phyloP scores from a whole-genome alignment of 2,888 invertebrate species.

The Palloptera scutellata region DNA sequence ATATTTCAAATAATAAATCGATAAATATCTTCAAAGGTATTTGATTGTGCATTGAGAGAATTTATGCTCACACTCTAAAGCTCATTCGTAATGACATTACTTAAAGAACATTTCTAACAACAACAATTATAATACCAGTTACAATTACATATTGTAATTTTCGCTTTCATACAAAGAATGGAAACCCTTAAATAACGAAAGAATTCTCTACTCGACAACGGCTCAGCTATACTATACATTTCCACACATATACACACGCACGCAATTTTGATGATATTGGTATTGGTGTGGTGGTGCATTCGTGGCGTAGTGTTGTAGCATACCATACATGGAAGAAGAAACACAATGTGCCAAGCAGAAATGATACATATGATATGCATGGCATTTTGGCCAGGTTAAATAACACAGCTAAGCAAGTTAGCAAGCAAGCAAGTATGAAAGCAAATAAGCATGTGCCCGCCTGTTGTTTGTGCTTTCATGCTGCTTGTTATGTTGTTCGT shows the following conservation, averaged over 20 bases:
- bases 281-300: neutral
- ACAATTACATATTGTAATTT: too few species aligned
- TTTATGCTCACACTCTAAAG: too few species aligned
- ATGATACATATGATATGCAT: too few species aligned
- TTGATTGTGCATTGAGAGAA: too few species aligned
- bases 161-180: neutral
- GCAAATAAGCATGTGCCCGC: neutral
- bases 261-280: constrained; percentile 5
- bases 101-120: too few species aligned
- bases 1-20: too few species aligned
- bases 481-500: neutral
- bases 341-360: too few species aligned
- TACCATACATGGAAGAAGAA: neutral
- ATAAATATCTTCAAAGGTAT: too few species aligned
- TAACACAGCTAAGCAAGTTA: too few species aligned
- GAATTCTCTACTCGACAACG: neutral
- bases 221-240: constrained; percentile 30
- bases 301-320: constrained; percentile 4
- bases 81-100: too few species aligned
- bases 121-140: too few species aligned
- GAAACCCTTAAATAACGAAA: neutral
- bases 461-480: constrained; percentile 9
- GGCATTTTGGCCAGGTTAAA: constrained; percentile 21
- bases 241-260: constrained; percentile 33
- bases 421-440: neutral